phyloP scores from a whole-genome alignment of 2,797 vertebrate genomes.

The Dryobates pubescens region DNA sequence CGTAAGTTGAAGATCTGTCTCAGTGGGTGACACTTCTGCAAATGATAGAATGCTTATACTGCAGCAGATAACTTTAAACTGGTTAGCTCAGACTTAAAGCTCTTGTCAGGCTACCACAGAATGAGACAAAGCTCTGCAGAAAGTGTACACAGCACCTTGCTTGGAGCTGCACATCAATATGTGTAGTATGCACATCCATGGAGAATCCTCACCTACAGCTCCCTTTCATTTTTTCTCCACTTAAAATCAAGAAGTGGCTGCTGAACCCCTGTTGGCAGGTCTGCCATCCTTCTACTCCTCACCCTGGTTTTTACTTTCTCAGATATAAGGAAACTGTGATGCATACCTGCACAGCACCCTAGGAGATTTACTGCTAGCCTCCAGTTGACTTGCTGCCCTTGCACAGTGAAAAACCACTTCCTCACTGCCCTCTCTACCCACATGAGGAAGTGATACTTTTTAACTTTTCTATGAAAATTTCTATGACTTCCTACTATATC shows the following conservation, averaged over 20 bases:
- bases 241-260: background rate
- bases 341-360: background rate
- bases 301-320: background rate
- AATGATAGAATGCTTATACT: background rate
- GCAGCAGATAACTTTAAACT: background rate
- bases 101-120: background rate
- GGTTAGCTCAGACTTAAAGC: background rate
- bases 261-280: background rate
- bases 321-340: accelerated
- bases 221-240: background rate
- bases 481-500: background rate
- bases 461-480: background rate
- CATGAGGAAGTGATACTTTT: background rate
- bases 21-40: background rate
- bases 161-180: background rate
- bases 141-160: accelerated
- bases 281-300: background rate
- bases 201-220: background rate
- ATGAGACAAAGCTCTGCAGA: background rate
- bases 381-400: background rate
- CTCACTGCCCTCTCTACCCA: background rate
- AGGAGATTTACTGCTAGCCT: background rate
- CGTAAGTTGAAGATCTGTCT: background rate
- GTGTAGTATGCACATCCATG: accelerated
- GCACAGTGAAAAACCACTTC: background rate